Conservation (phyloP, 2,888 invertebrate species). For the Pyrochroa serraticornis region DNA sequence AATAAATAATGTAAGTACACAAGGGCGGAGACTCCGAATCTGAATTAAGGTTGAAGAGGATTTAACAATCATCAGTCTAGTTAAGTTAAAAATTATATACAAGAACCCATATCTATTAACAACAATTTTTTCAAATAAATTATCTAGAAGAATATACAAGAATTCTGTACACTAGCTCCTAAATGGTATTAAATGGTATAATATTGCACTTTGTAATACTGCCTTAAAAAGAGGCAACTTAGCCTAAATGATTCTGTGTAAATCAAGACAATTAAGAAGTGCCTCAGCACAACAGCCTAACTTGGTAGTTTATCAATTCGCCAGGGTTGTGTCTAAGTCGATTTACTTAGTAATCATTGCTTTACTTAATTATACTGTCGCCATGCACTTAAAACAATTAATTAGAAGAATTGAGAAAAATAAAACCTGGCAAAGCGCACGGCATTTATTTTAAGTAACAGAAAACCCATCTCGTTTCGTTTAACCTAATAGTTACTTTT, state of each 20-base stretch:
- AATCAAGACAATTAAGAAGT: constrained; percentile 20
- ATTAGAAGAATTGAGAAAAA: too few relatives aligned
- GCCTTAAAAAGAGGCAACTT: constrained; percentile 17
- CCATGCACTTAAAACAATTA: background rate
- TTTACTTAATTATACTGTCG: background rate
- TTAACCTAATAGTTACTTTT: background rate
- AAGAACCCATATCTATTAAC: constrained; percentile 20
- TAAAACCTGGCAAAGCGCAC: too few relatives aligned
- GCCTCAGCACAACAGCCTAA: constrained; percentile 43
- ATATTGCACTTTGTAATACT: constrained; percentile 33
- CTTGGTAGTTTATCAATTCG: constrained; percentile 32
- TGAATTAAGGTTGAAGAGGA: constrained; percentile 5
- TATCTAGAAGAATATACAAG: constrained; percentile 28
- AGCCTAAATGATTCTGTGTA: constrained; percentile 6
- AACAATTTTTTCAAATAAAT: constrained; percentile 21
- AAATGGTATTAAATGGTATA: constrained; percentile 34
- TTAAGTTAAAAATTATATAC: constrained; percentile 11
- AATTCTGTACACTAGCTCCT: constrained; percentile 35
- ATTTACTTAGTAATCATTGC: background rate
- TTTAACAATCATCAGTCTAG: constrained; percentile 4
- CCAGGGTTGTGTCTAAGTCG: background rate
- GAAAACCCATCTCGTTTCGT: too few relatives aligned
- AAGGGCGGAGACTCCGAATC: constrained; percentile 4
- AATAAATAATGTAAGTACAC: constrained; percentile 18
- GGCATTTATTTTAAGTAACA: too few relatives aligned